phyloP scores from a whole-genome alignment of 2,113 vertebrate genomes.

The Accipiter virgatus region DNA sequence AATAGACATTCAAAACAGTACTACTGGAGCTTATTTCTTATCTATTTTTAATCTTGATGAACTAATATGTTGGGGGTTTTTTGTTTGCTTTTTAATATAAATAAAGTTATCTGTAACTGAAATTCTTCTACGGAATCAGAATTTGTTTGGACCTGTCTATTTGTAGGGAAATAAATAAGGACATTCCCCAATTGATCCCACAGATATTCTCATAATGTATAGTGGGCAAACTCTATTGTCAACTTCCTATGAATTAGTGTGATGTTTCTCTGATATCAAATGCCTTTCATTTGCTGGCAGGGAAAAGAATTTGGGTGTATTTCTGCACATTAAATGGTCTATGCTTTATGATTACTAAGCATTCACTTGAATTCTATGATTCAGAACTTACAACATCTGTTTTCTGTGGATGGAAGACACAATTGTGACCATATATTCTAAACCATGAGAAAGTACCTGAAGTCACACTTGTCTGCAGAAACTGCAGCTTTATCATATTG shows the following conservation, averaged over 20 bases:
- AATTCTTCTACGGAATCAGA: not conserved
- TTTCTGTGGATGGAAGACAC: not conserved
- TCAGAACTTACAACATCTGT: not conserved
- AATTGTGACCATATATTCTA: not conserved
- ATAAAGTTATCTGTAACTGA: not conserved
- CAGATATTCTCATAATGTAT: not conserved
- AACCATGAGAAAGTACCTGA: not conserved
- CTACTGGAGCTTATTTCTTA: not conserved
- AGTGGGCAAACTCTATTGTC: not conserved
- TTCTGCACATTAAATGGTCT: not conserved
- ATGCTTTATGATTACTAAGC: not conserved
- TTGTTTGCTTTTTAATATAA: not conserved
- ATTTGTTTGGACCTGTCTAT: not conserved
- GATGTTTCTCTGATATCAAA: not conserved
- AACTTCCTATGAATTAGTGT: not conserved
- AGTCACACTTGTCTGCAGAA: not conserved
- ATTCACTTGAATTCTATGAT: not conserved
- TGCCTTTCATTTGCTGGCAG: not conserved
- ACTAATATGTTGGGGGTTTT: fast-evolving
- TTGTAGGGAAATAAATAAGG: not conserved
- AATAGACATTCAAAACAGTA: not conserved
- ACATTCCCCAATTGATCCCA: not conserved
- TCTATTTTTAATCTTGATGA: not conserved
- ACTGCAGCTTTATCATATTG: not conserved
- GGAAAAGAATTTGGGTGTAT: not conserved